These are phyloP conservation scores for Trichacis sp. DNA, from an alignment of 2,888 invertebrate genomes.

Conservation along the genomic window DNA sequence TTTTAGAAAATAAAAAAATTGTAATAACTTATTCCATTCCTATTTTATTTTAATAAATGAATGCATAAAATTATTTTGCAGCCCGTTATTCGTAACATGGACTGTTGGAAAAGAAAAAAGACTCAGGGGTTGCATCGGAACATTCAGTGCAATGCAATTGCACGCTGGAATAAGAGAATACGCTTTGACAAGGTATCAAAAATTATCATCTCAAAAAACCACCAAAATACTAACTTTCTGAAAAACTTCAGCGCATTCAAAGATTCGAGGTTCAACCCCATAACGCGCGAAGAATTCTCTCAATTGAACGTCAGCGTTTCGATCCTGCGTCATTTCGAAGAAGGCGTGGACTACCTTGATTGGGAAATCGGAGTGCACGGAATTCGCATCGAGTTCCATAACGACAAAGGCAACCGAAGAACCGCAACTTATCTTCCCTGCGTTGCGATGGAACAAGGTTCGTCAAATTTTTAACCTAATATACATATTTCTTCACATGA, in stretches of 20 bases:
- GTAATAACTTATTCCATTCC: too few species aligned
- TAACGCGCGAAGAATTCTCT: constrained; percentile 92
- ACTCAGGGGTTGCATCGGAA: constrained; percentile 98
- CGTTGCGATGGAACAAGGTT: constrained; percentile 98
- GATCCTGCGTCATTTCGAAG: constrained; percentile 95
- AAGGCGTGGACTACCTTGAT: constrained; percentile 93
- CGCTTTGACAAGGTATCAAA: constrained; percentile 91
- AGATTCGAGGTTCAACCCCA: constrained; percentile 96
- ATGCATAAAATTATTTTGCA: too few species aligned
- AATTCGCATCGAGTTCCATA: constrained; percentile 96
- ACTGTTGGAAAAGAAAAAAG: constrained; percentile 96
- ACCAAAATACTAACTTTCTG: too few species aligned
- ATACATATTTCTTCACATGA: too few species aligned
- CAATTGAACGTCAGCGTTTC: constrained; percentile 95
- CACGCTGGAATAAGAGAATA: constrained; percentile 96
- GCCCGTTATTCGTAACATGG: constrained; percentile 99
- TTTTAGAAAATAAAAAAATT: too few species aligned
- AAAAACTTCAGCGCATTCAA: constrained; percentile 86
- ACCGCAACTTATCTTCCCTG: constrained; percentile 99
- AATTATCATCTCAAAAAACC: too few species aligned
- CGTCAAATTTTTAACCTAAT: too few species aligned
- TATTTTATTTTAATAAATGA: too few species aligned
- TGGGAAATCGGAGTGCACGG: constrained; percentile 98
- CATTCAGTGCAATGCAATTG: constrained; percentile 96
- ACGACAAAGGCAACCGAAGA: constrained; percentile 91